Base-by-base conservation (phyloP, 2,113 vertebrate genomes). In the Phasianus colchicus region DNA sequence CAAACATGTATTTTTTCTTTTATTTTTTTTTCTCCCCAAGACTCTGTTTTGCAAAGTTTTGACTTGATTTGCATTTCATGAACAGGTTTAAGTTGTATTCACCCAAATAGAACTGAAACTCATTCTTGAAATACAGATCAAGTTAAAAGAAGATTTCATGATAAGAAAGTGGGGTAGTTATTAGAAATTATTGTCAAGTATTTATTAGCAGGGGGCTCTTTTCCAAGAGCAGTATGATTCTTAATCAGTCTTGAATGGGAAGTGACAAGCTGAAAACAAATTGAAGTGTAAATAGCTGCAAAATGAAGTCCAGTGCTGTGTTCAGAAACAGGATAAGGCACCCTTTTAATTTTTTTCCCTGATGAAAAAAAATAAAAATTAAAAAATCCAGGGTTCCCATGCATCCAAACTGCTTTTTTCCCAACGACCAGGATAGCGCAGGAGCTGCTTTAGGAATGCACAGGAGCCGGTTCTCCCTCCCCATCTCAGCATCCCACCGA, bases 231-330 rank as follows among this genome's bases (percentile, higher is more conserved):
- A 52, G 40, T 50, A 17, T 65, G 22, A 8, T 40, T 86, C 38
- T 73, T 32, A 57, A 86, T 30, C 2, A 54, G 18, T 8, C 47
- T 66, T 71, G 4, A 78, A 25, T 8, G 83, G 55, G 70, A 69
- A 72, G 17, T 2, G 29, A 30, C 47, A 43, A 58, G 40, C 48
- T 13, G 78, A 32, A 27, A 57, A 34, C 48, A 27, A 29, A 29
- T 29, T 24, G 47, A 15, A 16, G 3, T 7, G 21, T n/a, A 10
- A 21, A 18, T 1, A 50, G 36, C 60, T 45, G 32, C 55, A 21
- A 29, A 58, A 15, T 0, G 3, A 40, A 74, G 25, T 2, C 1
- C 6, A 2, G 4, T 8, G 6, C 8, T 82, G 19, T 9, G 13
- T 25, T 40, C 17, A 45, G 16, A 40, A 43, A 11, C 0, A 13